Conservation (phyloP, 2,888 invertebrate species). For the Cheilosia urbana region DNA sequence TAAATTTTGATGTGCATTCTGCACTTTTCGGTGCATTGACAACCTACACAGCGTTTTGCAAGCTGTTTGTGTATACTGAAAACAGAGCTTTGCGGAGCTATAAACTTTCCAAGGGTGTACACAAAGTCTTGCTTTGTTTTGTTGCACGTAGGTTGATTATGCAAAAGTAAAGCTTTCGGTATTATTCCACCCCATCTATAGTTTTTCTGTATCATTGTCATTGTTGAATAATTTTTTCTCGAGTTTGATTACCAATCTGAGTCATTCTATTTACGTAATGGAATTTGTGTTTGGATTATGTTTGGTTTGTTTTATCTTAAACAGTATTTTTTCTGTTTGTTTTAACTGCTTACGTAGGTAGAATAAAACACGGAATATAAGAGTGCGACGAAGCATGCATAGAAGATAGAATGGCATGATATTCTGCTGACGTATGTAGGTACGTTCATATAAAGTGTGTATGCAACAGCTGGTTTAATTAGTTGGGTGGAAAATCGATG, state of each 20-base stretch:
- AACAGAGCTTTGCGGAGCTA: constrained; percentile 46
- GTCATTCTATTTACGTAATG: constrained; percentile 18
- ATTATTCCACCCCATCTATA: constrained; percentile 16
- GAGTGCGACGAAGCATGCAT: constrained; percentile 51
- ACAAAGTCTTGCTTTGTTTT: background rate
- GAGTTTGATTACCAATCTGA: background rate
- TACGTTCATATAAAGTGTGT: too few species aligned
- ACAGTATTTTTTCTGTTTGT: background rate
- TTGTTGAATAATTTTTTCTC: background rate
- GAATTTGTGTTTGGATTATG: constrained; percentile 1
- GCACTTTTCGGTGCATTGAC: constrained; percentile 61
- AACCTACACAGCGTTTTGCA: constrained; percentile 35
- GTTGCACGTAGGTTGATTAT: constrained; percentile 19
- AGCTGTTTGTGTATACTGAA: constrained; percentile 6
- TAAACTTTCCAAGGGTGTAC: constrained; percentile 15
- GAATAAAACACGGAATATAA: constrained; percentile 17
- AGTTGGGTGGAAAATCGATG: constrained; percentile 31
- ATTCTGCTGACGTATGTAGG: constrained; percentile 38
- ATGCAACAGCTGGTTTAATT: constrained; percentile 40
- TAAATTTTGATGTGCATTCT: constrained; percentile 35
- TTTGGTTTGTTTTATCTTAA: background rate
- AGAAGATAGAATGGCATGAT: constrained; percentile 3
- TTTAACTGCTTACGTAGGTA: constrained; percentile 49
- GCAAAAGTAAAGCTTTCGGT: constrained; percentile 18
- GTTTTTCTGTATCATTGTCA: background rate